Evolutionary conservation across 2,888 invertebrate genomes (phyloP).

Genomic region (Entomobrya proxima): DNA sequence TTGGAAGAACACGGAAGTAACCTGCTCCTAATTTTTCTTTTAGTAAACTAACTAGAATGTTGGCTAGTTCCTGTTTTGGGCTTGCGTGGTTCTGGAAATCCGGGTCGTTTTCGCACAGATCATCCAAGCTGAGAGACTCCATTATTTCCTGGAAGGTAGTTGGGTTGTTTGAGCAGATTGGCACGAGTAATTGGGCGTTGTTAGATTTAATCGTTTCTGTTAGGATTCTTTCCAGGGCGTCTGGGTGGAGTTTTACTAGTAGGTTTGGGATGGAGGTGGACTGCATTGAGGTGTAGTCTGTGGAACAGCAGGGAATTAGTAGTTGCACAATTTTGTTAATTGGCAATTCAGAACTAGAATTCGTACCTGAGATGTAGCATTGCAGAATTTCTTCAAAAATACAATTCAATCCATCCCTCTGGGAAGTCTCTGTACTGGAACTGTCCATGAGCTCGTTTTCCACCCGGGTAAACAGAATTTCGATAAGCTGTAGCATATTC

Average conservation of each 20-base stretch:
- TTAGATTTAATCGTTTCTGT: not conserved
- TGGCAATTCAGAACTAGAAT: not conserved
- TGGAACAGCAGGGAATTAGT: not conserved
- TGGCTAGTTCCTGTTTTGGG: not conserved
- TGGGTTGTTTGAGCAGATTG: constrained; percentile 32
- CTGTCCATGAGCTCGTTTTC: not conserved
- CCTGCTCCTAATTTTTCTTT: not conserved
- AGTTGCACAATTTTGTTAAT: not conserved
- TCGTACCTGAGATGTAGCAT: constrained; percentile 3
- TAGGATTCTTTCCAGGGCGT: constrained; percentile 27
- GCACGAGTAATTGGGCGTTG: constrained; percentile 18
- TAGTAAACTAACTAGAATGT: not conserved
- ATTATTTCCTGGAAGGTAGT: constrained; percentile 31
- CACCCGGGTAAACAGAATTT: not conserved
- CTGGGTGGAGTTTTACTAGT: constrained; percentile 28
- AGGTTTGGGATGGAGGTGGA: constrained; percentile 25
- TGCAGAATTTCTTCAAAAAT: constrained; percentile 8
- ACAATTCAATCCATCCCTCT: not conserved
- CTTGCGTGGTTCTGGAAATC: constrained; percentile 22
- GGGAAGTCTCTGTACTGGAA: not conserved
- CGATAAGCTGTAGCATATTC: not conserved
- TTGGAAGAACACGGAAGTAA: constrained; percentile 3
- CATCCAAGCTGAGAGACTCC: not conserved
- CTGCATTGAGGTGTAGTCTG: not conserved
- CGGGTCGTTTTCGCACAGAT: constrained; percentile 14